Evolutionary conservation across 1,140 invertebrate species (phyloP).

Genomic region (Meloidogyne chitwoodi): DNA sequence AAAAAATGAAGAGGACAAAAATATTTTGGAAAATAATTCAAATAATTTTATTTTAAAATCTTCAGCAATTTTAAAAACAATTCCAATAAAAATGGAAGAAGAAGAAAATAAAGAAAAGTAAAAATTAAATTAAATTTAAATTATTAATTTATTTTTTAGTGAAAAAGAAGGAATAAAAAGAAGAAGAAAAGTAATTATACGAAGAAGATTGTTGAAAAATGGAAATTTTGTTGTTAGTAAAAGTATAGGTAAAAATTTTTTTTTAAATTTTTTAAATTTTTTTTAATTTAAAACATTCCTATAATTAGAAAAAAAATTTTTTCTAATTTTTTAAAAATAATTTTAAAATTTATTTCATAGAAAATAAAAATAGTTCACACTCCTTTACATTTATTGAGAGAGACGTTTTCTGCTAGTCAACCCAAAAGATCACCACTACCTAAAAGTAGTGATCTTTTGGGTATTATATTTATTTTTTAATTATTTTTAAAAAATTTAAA

Average conservation of each 20-base stretch:
- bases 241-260: background rate
- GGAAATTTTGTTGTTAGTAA: background rate
- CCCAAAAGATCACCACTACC: too few relatives aligned
- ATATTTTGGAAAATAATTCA: background rate
- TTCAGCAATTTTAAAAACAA: background rate
- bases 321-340: too few relatives aligned
- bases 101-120: background rate
- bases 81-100: slow-evolving; percentile 1
- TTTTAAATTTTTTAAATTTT: background rate
- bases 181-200: slow-evolving; percentile 12
- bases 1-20: background rate
- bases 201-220: slow-evolving; percentile 1
- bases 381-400: too few relatives aligned
- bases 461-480: too few relatives aligned
- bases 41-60: background rate
- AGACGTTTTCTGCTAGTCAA: too few relatives aligned
- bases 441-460: too few relatives aligned
- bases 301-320: too few relatives aligned
- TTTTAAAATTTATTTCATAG: too few relatives aligned
- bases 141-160: too few relatives aligned
- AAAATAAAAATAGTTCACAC: too few relatives aligned
- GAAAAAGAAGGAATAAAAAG: background rate
- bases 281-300: background rate
- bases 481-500: background rate
- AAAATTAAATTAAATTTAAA: background rate